Percentiles rank a stretch among this genome's conserved stretches.
Conservation (phyloP, 2,888 invertebrate species). For the Troglohyphantes excavatus region DNA sequence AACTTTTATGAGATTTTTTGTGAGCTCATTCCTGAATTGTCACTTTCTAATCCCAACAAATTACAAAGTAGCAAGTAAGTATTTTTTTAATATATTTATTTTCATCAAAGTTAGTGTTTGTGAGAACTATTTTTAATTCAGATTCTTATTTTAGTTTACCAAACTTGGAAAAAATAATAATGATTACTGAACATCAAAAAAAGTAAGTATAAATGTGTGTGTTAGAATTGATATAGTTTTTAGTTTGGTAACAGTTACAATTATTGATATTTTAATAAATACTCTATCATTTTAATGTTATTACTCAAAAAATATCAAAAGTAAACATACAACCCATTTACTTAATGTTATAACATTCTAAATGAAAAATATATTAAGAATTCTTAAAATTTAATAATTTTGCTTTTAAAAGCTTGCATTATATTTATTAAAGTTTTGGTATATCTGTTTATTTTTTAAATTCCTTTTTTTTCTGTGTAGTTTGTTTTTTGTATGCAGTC, state of each 20-base stretch:
- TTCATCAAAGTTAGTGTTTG: not conserved
- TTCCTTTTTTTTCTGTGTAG: too few species aligned
- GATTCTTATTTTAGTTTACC: conserved; percentile 76
- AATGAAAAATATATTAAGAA: not conserved
- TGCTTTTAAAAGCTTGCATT: too few species aligned
- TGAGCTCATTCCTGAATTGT: conserved; percentile 67
- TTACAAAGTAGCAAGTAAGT: conserved; percentile 44
- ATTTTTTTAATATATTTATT: not conserved
- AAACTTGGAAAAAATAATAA: conserved; percentile 68
- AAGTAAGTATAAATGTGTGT: conserved; percentile 37
- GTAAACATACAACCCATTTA: not conserved
- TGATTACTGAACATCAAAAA: conserved; percentile 82
- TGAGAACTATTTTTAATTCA: not conserved
- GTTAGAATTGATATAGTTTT: not conserved
- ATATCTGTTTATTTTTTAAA: too few species aligned
- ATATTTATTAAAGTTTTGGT: too few species aligned
- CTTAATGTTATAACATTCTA: too few species aligned
- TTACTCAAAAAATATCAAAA: not conserved
- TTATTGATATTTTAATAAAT: too few species aligned
- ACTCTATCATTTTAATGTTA: not conserved
- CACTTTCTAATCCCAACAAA: conserved; percentile 30
- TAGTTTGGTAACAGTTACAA: not conserved
- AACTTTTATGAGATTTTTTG: conserved; percentile 70
- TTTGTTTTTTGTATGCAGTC: not conserved
- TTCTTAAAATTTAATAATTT: not conserved